These are phyloP conservation scores for Morone saxatilis DNA, from an alignment of 2,113 vertebrate species.

Conservation along the genomic window DNA sequence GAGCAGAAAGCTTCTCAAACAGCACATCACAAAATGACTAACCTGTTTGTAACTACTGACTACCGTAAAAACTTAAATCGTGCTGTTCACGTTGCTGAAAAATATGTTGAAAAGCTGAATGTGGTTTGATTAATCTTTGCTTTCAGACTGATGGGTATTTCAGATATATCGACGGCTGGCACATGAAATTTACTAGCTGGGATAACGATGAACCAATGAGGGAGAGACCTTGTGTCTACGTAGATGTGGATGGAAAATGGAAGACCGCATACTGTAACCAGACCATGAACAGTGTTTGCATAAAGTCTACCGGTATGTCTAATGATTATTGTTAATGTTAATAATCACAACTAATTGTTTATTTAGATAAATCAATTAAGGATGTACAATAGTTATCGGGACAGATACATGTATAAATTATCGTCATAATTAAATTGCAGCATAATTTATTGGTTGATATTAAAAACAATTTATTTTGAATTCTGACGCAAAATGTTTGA, in stretches of 20 bases:
- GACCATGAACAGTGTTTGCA: slow-evolving; percentile 86
- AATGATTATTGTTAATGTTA: no score
- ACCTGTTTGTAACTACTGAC: background rate
- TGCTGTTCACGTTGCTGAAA: no score
- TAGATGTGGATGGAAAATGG: slow-evolving; percentile 87
- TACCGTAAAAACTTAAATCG: no score
- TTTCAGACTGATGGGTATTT: slow-evolving; percentile 86
- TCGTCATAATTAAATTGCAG: no score
- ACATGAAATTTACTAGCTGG: slow-evolving; percentile 85
- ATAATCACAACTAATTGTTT: no score
- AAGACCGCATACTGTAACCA: slow-evolving; percentile 88
- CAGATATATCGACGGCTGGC: slow-evolving; percentile 88
- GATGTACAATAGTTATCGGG: no score
- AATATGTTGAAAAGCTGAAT: background rate
- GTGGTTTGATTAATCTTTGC: slow-evolving; percentile 9
- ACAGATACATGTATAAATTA: no score
- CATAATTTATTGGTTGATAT: no score
- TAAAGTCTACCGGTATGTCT: slow-evolving; percentile 84
- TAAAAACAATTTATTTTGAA: no score
- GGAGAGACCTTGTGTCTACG: slow-evolving; percentile 86
- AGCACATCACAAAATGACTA: background rate
- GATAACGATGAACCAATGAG: slow-evolving; percentile 83
- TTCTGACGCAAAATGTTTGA: no score
- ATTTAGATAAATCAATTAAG: no score
- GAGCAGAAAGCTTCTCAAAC: background rate